Evolutionary conservation across 2,797 vertebrate species (phyloP), one percentile per base, ranked within the genome.

Genomic region (Margarornis squamiger): DNA sequence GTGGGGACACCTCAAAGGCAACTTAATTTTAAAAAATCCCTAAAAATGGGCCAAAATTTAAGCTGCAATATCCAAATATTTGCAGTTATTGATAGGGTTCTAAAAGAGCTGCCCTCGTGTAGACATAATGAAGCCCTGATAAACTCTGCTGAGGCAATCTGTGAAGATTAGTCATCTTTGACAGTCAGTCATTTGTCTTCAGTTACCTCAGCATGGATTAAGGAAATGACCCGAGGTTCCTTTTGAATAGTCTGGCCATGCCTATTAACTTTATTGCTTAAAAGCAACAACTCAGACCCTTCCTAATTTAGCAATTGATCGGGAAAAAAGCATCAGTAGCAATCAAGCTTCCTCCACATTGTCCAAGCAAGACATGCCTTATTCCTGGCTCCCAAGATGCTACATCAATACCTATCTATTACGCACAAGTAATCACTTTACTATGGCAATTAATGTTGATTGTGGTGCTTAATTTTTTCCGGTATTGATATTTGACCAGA

Each of bases 401-500:
- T 29, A 10, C 72, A 94, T 85, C 81, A 85, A 91, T 87, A 65
- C 46, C 0, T n/a, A 82, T 39, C 85, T 88, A 66, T 86, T 91
- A 90, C 1, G 3, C 70, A 90, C 55, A 66, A 72, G 78, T 51
- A 92, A 86, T 75, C 89, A 78, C 68, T 92, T 95, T 36, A 86
- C 70, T 27, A 75, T 8, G 23, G 62, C 87, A 96, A 86, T 90
- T 96, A 91, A 90, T 46, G 95, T 88, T 94, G 87, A 92, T 65
- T 93, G 91, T 23, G 39, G 58, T 51, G 79, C 61, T 88, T 90
- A 63, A 59, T 80, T 90, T 92, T 92, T 96, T 84, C 92, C 59
- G 8, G 75, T 88, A 93, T 92, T 83, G 72, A 74, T 91, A 92
- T 84, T 92, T 94, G 93, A 91, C 62, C 73, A 95, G 91, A 88